Evolutionary conservation across 1,140 invertebrate genomes (phyloP), one percentile per base, ranked within the genome.

Genomic region (Aleiodes sp.): DNA sequence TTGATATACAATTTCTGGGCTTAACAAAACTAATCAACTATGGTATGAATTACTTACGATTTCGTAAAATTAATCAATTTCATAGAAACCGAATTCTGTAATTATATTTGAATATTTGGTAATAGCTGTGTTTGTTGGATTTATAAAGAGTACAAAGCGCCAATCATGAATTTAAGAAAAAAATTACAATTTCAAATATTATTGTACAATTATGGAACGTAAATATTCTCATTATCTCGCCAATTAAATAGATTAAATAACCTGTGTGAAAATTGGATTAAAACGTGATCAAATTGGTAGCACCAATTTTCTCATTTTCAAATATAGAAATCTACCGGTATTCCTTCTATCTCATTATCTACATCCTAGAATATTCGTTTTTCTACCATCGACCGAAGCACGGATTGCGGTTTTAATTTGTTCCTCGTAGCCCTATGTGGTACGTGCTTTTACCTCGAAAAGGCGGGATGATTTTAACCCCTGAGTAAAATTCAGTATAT

Each of bases 361-460:
- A 60, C 37, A 68, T 68, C 37, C 19, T 35, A 37, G 56, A 21
- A 59, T 66, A 66, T 66, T 66, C 46, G 57, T 66, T n/a, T n/a
- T n/a, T 66, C 64, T 37, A 28, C 14, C 29, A 21, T 57, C 35
- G 35, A 57, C 33, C 29, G 33, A 43, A 68, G 65, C 65, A 68
- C 65, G 57, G 65, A 60, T 35, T 68, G 65, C 35, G 65, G 65
- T 68, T 68, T 68, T 61, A 68, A 68, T 68, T 68, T 60, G 65
- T 68, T 37, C 56, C 28, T 12, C 26, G 9, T 33, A n/a, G 6
- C 39, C n/a, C 39, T 43, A n/a, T 65, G 29, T 65, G 41, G 65
- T 68, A 43, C 65, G 65, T 68, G 65, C 65, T 68, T 68, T 39
- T 43, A 68, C 65, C 33, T 28, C 24, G 65, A 61, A 60, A 68